Evolutionary conservation across 2,888 invertebrate species (phyloP), one percentile per base, ranked within the genome.

Genomic region (Calephelis perditalis): DNA sequence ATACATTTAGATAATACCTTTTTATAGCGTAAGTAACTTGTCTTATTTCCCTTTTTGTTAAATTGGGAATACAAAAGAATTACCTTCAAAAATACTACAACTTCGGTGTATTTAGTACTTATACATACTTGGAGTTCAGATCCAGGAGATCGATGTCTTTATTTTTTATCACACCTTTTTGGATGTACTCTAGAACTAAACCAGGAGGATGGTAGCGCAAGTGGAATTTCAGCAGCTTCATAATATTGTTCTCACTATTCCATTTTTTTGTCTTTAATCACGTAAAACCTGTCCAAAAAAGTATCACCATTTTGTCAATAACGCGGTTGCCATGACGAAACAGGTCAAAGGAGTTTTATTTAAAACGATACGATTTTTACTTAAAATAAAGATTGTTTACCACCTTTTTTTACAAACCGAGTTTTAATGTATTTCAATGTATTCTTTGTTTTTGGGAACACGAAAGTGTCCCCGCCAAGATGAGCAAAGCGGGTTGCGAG

Each of bases 171-270:
- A 88, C 81, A 2, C 92, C 92, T 46, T 91, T 89, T 71, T 92
- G 92, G 8, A 85, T 76, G 71, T 93, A 94, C 71, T 94, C 93
- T 72, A 95, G 78, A 9, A 92, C 92, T 60, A 95, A 87, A 15
- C 94, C 95, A 65, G 95, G 95, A 0, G 95, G 95, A 71, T 94
- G 93, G 75, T 95, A 95, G 63, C 95, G 91, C 43, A 95, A 82
- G 77, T 94, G 93, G 72, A 95, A 93, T 82, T 93, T 94, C 62
- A 92, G 83, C 63, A 95, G 82, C 79, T 92, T 93, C 94, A 95
- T 94, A 26, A 26, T n/a, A 37, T 77, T 58, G 43, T 57, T 56
- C 40, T 40, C 40, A 40, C 6, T 40, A 55, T 54, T 65, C 60
- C 65, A 69, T 70, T 72, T 68, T 68, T 67, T 64, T 62, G 56